Percentiles rank a stretch among this genome's conserved stretches.
These are phyloP conservation scores for Atherix ibis DNA, from an alignment of 2,888 invertebrate species.

Conservation along the genomic window DNA sequence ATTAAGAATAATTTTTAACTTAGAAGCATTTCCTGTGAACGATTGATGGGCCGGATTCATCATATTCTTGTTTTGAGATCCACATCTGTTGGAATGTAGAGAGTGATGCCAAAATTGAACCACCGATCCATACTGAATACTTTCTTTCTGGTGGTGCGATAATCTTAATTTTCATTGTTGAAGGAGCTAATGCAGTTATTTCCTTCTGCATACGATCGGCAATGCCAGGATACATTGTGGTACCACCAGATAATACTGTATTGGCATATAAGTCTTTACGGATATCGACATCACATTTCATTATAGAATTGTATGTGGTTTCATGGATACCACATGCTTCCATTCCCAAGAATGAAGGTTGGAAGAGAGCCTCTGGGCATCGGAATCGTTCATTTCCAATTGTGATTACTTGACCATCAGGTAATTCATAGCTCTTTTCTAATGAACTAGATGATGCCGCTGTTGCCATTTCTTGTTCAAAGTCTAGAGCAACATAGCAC, in stretches of 20 bases:
- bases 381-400: too few relatives aligned
- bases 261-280: constrained; percentile 93
- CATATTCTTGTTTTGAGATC: too few relatives aligned
- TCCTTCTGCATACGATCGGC: too few relatives aligned
- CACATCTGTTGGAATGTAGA: constrained; percentile 94
- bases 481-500: constrained; percentile 80
- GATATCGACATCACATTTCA: constrained; percentile 96
- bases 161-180: constrained; percentile 88
- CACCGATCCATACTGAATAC: too few relatives aligned
- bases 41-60: constrained; percentile 90
- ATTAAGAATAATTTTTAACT: too few relatives aligned
- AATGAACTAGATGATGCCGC: constrained; percentile 80
- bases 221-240: too few relatives aligned
- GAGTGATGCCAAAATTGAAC: too few relatives aligned
- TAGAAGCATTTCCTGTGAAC: constrained; percentile 98
- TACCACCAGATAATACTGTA: constrained; percentile 84
- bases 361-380: constrained; percentile 88
- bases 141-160: constrained; percentile 88
- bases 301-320: constrained; percentile 92
- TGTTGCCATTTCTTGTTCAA: constrained; percentile 89
- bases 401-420: constrained; percentile 80
- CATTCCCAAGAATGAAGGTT: constrained; percentile 82
- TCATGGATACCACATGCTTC: too few relatives aligned
- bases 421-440: constrained; percentile 86
- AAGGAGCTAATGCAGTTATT: constrained; percentile 79